Base-by-base conservation (phyloP, 2,113 vertebrate species). In the Elaphurus davidianus region DNA sequence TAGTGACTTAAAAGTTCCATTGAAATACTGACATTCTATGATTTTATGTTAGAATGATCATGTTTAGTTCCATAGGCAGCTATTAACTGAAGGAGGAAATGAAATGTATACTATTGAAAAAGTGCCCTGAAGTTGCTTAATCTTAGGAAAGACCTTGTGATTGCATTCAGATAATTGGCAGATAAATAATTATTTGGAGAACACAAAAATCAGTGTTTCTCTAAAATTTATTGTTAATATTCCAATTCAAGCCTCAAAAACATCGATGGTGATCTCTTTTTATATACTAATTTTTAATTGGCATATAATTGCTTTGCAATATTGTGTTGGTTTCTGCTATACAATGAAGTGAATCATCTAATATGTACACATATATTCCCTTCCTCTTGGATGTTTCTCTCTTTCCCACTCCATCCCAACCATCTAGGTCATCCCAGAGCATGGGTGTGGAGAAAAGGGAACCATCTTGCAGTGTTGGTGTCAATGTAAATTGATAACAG, bases 161-260 rank as follows among this genome's bases (percentile, higher is more conserved):
- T 4, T 5, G 3, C 16, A 3, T 81, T 33, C 4, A 5, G 23
- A 0, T 4, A 57, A 14, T 7, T 8, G 14, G 11, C 2, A 83
- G 8, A 55, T 8, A 36, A 43, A 30, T 16, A 57, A 13, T 9
- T 19, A 36, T 40, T 85, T 47, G 25, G 7, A 55, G 88, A 60
- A 43, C 14, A 86, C 15, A 27, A 40, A 64, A 59, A 59, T 2
- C 8, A 62, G 14, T 21, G 14, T 3, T 5, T 94, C 4, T 19
- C 8, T n/a, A 27, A 23, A 54, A 16, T 15, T 40, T 55, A 2
- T 59, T 57, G 47, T 74, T 27, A 40, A 30, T 40, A 27, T 64
- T 64, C 5, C 4, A 92, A 13, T 25, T 54, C 3, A 16, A 33
- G 16, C 21, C 15, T 71, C 36, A 47, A 33, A 67, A n/a, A 19